phyloP scores from a whole-genome alignment of 2,797 vertebrate genomes.

The Muscicapa comitata region DNA sequence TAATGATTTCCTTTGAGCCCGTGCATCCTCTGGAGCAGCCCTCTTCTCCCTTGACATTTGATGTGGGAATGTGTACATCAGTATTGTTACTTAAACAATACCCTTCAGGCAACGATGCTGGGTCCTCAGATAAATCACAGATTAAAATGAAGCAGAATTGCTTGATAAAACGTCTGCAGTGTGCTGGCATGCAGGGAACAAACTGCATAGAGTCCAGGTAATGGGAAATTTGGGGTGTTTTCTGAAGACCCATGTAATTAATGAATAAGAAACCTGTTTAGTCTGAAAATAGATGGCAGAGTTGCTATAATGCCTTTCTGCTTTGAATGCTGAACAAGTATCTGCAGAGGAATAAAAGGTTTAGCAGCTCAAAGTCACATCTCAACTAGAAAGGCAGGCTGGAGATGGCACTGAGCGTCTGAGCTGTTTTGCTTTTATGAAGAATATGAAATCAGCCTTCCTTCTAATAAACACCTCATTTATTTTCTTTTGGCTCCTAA shows the following conservation, averaged over 20 bases:
- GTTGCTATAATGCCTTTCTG: constrained; percentile 5
- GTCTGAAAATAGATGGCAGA: constrained; percentile 31
- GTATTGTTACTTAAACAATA: constrained; percentile 61
- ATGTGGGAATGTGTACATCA: constrained; percentile 59
- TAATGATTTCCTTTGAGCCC: constrained; percentile 64
- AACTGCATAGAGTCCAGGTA: constrained; percentile 27
- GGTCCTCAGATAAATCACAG: constrained; percentile 44
- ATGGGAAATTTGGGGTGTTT: constrained; percentile 7
- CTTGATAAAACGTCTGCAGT: constrained; percentile 13
- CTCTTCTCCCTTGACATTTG: constrained; percentile 58
- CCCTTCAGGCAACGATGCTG: constrained; percentile 32
- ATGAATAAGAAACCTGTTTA: constrained; percentile 60
- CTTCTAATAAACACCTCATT: constrained; percentile 62
- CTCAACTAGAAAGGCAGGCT: not conserved
- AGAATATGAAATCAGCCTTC: constrained; percentile 28
- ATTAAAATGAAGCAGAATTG: constrained; percentile 26
- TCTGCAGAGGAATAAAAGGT: constrained; percentile 5
- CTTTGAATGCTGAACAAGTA: constrained; percentile 22
- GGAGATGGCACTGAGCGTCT: not conserved
- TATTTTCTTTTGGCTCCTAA: constrained; percentile 70
- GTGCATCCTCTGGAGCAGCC: constrained; percentile 49
- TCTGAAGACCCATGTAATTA: constrained; percentile 53
- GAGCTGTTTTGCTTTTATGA: not conserved
- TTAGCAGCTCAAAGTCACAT: not conserved
- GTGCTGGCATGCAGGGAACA: constrained; percentile 4